A percentile compares a stretch with the other conserved stretches of the same genome.
Evolutionary conservation across 2,113 vertebrate genomes (phyloP).

Genomic region (Caracal caracal): DNA sequence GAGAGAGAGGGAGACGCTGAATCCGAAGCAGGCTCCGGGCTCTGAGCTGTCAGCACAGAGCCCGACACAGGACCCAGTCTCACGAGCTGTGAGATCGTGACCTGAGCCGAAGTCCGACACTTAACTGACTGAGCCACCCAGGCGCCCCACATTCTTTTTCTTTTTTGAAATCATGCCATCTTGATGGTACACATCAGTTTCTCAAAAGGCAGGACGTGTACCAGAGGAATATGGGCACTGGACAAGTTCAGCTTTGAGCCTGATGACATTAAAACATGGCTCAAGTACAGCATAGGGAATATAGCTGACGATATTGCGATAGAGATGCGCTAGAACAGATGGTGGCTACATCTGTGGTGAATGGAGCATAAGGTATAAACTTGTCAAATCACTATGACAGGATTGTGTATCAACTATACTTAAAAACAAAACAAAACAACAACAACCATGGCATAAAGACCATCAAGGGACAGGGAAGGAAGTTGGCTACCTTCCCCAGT

Average conservation of each 20-base stretch:
- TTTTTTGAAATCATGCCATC: neutral
- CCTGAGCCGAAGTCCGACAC: too few species aligned
- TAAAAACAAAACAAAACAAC: too few species aligned
- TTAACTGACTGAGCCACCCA: too few species aligned
- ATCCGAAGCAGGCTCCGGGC: too few species aligned
- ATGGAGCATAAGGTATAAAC: neutral
- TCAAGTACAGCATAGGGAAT: neutral
- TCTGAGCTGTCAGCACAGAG: too few species aligned
- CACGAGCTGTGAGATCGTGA: too few species aligned
- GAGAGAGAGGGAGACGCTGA: too few species aligned
- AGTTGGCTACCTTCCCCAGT: neutral
- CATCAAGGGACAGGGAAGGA: neutral
- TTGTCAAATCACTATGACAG: neutral
- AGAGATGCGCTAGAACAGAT: neutral
- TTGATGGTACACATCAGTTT: neutral
- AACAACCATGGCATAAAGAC: neutral
- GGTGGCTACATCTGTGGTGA: neutral
- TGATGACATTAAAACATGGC: constrained; percentile 23
- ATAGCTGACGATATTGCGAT: neutral
- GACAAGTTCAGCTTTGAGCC: neutral
- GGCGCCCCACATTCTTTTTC: neutral
- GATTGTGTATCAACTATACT: neutral
- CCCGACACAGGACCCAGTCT: too few species aligned
- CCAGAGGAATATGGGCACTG: neutral
- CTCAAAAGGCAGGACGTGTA: neutral